Conservation (phyloP, 2,888 invertebrate genomes). For the Phrixothrix hirtus region DNA sequence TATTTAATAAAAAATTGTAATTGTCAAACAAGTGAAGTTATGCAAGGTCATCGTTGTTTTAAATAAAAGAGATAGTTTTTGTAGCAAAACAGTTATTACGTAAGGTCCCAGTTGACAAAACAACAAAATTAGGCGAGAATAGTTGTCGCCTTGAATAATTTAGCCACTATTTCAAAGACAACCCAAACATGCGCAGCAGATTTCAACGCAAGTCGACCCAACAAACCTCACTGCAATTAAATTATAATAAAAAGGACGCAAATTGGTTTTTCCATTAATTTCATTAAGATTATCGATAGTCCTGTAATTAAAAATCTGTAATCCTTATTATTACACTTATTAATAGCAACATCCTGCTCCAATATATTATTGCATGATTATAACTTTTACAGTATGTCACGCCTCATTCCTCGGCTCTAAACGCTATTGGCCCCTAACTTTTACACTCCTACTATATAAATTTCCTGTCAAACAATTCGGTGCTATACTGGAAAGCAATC, state of each 20-base stretch:
- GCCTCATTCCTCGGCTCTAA: constrained; percentile 38
- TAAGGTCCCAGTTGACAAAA: background rate
- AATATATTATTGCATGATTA: constrained; percentile 28
- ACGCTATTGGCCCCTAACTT: constrained; percentile 41
- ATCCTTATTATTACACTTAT: too few species aligned
- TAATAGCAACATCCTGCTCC: constrained; percentile 3
- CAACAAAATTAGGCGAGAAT: background rate
- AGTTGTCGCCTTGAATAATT: background rate
- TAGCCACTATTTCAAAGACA: background rate
- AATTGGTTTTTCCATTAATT: background rate
- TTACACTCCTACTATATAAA: constrained; percentile 43
- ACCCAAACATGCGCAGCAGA: constrained; percentile 1
- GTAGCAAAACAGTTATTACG: too few species aligned
- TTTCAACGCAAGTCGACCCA: background rate
- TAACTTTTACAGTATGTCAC: constrained; percentile 37
- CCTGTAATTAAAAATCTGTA: too few species aligned
- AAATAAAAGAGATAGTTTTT: too few species aligned
- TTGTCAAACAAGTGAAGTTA: background rate
- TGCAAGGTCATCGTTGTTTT: too few species aligned
- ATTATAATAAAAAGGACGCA: background rate
- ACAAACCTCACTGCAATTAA: background rate
- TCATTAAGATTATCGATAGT: too few species aligned
- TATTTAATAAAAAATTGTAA: background rate
- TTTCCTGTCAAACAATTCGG: constrained; percentile 39
- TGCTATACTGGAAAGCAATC: constrained; percentile 33